Evolutionary conservation across 2,888 invertebrate species (phyloP), one percentile per base, ranked within the genome.

Genomic region (Lithophane socia): DNA sequence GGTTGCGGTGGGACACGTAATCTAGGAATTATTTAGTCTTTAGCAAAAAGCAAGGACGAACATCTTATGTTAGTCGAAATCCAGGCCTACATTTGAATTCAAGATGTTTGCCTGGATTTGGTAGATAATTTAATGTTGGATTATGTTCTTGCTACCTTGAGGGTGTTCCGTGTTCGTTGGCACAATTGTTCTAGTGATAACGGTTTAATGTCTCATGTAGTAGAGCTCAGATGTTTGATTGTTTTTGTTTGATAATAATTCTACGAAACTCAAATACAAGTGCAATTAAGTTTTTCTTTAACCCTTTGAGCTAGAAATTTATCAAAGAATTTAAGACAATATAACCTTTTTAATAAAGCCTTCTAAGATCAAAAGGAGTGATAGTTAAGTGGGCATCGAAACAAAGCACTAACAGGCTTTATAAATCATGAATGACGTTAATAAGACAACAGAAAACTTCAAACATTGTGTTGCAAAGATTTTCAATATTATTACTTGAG

Each of bases 161-260:
- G n/a, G 2, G 9, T n/a, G 7, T 47, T 16, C 16, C 29, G 24
- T 67, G 42, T 52, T 21, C 1, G n/a, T 42, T 49, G 21, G 12
- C 8, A 24, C n/a, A 56, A 82, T 76, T 82, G 77, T 82, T 76
- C 24, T n/a, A 1, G 13, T 44, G 42, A 58, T 9, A 58, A 29
- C 13, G 58, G 58, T 49, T 7, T 44, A 42, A n/a, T 29, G 1
- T 63, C 8, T 64, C 16, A 8, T 44, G 8, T 24, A 7, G 7
- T 52, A 29, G 24, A n/a, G 8, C 18, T 5, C 13, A 68, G 1
- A 54, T 5, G 60, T 29, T 29, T 29, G 29, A 29, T 29, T 29
- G 29, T 29, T 29, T 29, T 29, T 29, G 29, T 29, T 29, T 29
- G 29, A 29, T 29, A 1, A 29, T 29, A 29, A 1, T 29, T 29